Percentiles rank a stretch among this genome's conserved stretches.
These are phyloP conservation scores for Gymnocheta viridis DNA, from an alignment of 2,888 invertebrate genomes.

Conservation along the genomic window DNA sequence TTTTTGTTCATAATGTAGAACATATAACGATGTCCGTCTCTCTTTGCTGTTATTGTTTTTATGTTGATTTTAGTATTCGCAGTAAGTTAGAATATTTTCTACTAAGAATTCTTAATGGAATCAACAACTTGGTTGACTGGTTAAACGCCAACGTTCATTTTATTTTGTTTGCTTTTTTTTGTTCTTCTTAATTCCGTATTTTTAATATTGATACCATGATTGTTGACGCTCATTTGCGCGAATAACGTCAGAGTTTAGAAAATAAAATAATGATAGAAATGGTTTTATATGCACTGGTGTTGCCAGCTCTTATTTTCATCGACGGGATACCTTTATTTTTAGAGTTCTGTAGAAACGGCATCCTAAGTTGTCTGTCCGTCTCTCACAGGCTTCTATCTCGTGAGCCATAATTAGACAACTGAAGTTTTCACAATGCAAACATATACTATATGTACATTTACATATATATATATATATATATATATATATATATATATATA, in stretches of 20 bases:
- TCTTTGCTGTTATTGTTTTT: constrained; percentile 33
- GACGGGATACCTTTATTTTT: no score
- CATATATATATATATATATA: no score
- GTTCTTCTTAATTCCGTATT: constrained; percentile 27
- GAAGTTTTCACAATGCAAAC: no score
- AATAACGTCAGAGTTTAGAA: constrained; percentile 28
- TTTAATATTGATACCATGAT: constrained; percentile 41
- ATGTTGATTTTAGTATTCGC: neutral
- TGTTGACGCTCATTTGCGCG: neutral
- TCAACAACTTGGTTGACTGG: constrained; percentile 53
- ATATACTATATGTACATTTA: no score
- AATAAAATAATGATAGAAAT: neutral
- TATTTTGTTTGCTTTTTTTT: constrained; percentile 3
- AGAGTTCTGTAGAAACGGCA: no score
- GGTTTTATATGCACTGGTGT: neutral
- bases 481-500: no score
- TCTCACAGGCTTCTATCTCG: no score
- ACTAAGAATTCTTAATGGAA: constrained; percentile 41
- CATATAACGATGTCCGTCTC: constrained; percentile 11
- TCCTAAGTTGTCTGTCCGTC: no score
- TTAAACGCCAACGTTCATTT: constrained; percentile 57
- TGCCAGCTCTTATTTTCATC: neutral
- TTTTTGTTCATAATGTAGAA: neutral
- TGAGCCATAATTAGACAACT: no score
- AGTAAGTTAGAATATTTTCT: constrained; percentile 55